These are phyloP conservation scores for Cyphomyrus discorhynchus DNA, from an alignment of 2,113 vertebrate species.

Conservation along the genomic window DNA sequence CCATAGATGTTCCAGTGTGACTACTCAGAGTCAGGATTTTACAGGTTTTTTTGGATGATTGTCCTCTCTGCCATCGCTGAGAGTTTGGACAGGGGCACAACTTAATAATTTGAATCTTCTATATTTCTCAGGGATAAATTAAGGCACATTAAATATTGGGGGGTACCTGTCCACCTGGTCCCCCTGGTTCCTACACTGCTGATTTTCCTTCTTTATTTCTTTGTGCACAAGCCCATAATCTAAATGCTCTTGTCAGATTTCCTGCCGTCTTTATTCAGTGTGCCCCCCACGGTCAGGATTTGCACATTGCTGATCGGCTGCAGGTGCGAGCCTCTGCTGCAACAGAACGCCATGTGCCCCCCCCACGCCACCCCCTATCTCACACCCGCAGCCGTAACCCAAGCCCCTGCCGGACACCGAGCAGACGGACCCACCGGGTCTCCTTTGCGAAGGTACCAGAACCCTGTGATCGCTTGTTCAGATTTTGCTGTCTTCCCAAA, in stretches of 20 bases:
- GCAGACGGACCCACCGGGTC: constrained; percentile 34
- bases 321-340: no score
- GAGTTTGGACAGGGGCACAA: background rate
- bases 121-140: background rate
- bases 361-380: background rate
- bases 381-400: background rate
- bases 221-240: background rate
- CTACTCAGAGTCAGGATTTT: background rate
- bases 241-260: background rate
- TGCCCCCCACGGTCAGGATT: background rate
- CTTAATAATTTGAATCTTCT: background rate
- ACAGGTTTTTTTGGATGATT: background rate
- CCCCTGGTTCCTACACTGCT: background rate
- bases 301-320: background rate
- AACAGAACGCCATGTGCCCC: no score
- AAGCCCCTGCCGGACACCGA: background rate
- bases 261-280: background rate
- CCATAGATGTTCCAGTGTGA: background rate
- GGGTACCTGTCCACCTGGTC: background rate
- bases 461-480: constrained; percentile 50
- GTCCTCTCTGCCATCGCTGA: background rate
- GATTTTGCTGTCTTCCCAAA: constrained; percentile 66
- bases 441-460: constrained; percentile 57
- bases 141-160: background rate
- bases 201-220: background rate